A percentile compares a stretch with the other conserved stretches of the same genome.
These are phyloP conservation scores for Otis tarda DNA, from an alignment of 2,113 vertebrate genomes.

Conservation along the genomic window DNA sequence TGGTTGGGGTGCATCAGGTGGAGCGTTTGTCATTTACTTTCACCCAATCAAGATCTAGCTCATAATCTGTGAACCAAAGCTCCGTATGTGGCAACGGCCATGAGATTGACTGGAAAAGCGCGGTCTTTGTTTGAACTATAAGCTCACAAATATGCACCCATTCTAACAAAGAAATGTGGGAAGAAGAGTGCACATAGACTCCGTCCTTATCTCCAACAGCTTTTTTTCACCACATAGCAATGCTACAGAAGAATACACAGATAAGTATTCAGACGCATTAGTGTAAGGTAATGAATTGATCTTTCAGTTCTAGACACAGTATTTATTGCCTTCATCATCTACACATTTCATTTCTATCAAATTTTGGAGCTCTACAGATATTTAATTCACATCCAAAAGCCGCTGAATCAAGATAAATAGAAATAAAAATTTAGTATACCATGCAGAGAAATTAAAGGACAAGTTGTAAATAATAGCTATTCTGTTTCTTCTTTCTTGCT, in stretches of 20 bases:
- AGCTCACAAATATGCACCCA: not conserved
- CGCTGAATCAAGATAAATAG: constrained; percentile 11
- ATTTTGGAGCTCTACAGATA: not conserved
- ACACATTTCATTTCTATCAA: constrained; percentile 19
- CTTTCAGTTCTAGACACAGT: not conserved
- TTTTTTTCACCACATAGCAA: not conserved
- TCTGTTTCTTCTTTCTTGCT: not conserved
- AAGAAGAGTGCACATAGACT: not conserved
- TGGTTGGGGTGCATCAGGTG: not conserved
- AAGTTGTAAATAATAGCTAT: constrained; percentile 5
- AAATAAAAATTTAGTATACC: constrained; percentile 13
- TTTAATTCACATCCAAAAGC: constrained; percentile 28
- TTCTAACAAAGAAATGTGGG: not conserved
- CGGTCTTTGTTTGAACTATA: not conserved
- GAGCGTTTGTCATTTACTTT: not conserved
- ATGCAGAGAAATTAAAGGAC: constrained; percentile 38
- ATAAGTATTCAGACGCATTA: not conserved
- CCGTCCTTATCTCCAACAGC: not conserved
- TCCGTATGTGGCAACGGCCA: accelerated
- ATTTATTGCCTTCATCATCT: constrained; percentile 7
- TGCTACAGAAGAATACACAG: not conserved
- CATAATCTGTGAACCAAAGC: not conserved
- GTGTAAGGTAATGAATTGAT: not conserved
- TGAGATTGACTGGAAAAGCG: not conserved
- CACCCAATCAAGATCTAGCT: not conserved